Conservation (phyloP, 2,888 invertebrate species). For the Acronicta psi region DNA sequence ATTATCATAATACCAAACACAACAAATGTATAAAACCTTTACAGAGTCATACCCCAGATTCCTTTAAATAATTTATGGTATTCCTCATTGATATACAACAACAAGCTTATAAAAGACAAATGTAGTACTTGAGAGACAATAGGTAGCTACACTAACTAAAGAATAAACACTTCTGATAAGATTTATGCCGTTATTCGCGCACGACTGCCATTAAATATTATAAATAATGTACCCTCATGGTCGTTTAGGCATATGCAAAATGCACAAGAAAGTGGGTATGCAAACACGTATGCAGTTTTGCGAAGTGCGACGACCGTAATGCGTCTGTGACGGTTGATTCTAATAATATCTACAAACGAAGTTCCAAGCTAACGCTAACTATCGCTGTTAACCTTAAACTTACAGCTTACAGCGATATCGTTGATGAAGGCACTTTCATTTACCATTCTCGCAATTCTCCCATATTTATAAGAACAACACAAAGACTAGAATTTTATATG, state of each 20-base stretch:
- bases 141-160: conserved; percentile 14
- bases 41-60: background rate
- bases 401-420: conserved; percentile 25
- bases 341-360: conserved; percentile 73
- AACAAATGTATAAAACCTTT: background rate
- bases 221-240: conserved; percentile 33
- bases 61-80: background rate
- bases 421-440: conserved; percentile 11
- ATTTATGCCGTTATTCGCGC: conserved; percentile 20
- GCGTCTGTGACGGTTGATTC: conserved; percentile 67
- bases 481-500: conserved; percentile 11
- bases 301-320: conserved; percentile 77
- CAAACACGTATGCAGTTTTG: conserved; percentile 65
- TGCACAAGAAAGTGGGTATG: conserved; percentile 54
- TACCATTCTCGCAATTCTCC: conserved; percentile 12
- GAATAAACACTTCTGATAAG: conserved; percentile 16
- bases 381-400: conserved; percentile 54
- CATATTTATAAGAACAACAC: conserved; percentile 19
- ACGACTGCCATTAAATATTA: conserved; percentile 21
- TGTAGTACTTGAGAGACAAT: conserved; percentile 14
- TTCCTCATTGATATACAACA: conserved; percentile 1
- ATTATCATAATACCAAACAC: background rate
- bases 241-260: conserved; percentile 39
- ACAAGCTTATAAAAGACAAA: conserved; percentile 14
- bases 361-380: conserved; percentile 52